A percentile compares a stretch with the other conserved stretches of the same genome.
Conservation (phyloP, 2,888 invertebrate species). For the Dermolepida albohirtum region DNA sequence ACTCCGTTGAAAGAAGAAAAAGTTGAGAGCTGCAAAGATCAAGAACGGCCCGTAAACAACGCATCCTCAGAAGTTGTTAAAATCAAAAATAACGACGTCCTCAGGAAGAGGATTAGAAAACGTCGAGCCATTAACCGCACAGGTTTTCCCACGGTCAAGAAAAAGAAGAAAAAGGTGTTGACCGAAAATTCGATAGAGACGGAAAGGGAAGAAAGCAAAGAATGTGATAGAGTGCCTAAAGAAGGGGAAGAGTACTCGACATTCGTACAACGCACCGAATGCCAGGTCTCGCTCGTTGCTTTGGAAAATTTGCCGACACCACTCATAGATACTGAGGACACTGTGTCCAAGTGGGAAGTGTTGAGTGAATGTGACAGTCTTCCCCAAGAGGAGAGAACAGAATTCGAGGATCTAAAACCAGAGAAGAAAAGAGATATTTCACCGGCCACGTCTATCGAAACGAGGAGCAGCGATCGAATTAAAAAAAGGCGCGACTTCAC, state of each 20-base stretch:
- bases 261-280: conserved; percentile 72
- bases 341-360: conserved; percentile 70
- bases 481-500: conserved; percentile 41
- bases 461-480: conserved; percentile 50
- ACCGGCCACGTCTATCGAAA: conserved; percentile 53
- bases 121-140: conserved; percentile 87
- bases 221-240: conserved; percentile 77
- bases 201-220: conserved; percentile 45
- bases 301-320: conserved; percentile 70
- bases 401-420: conserved; percentile 62
- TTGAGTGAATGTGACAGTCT: conserved; percentile 73
- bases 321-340: conserved; percentile 51
- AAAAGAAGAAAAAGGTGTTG: conserved; percentile 78
- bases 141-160: conserved; percentile 87
- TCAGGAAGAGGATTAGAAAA: conserved; percentile 68
- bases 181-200: conserved; percentile 41
- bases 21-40: conserved; percentile 26
- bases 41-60: conserved; percentile 16
- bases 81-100: conserved; percentile 48
- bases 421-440: conserved; percentile 33
- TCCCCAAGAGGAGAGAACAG: conserved; percentile 71
- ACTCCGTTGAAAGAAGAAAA: conserved; percentile 56
- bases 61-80: conserved; percentile 33
- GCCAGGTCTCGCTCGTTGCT: conserved; percentile 71
- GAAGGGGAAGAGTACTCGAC: conserved; percentile 76